These are phyloP conservation scores for Pygmarrhopalites habei DNA, from an alignment of 1,140 invertebrate species.

Conservation along the genomic window DNA sequence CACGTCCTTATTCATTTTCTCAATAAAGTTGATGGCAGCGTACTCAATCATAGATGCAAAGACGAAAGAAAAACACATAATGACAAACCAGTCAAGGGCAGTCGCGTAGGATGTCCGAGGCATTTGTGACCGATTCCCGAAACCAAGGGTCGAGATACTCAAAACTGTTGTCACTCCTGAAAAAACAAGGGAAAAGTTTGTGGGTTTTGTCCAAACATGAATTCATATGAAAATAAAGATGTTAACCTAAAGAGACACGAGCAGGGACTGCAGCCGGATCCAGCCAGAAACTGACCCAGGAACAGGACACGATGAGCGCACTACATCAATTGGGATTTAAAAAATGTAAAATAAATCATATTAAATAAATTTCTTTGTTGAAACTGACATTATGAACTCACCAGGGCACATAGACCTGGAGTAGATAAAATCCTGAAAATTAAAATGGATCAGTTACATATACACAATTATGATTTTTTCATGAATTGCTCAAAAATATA, in stretches of 20 bases:
- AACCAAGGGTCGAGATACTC: conserved; percentile 54
- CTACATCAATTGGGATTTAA: background rate
- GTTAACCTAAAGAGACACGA: conserved; percentile 52
- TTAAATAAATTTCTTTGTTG: too few species aligned
- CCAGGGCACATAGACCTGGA: conserved; percentile 58
- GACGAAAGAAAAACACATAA: conserved; percentile 55
- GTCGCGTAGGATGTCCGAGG: conserved; percentile 55
- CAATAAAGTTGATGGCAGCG: conserved; percentile 55
- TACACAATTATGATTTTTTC: too few species aligned
- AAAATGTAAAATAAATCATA: background rate
- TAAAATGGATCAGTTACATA: too few species aligned
- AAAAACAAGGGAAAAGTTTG: background rate
- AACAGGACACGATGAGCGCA: conserved; percentile 54
- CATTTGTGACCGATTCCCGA: conserved; percentile 52
- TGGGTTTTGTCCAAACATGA: background rate
- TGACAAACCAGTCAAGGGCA: conserved; percentile 56
- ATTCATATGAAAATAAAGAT: too few species aligned
- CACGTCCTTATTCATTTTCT: conserved; percentile 47
- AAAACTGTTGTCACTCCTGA: conserved; percentile 57
- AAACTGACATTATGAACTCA: background rate
- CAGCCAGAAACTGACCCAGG: conserved; percentile 61
- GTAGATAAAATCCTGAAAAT: conserved; percentile 40
- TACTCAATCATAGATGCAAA: conserved; percentile 56
- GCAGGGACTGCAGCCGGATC: conserved; percentile 56
- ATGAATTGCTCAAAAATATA: too few species aligned